These are phyloP conservation scores for Nematostella vectensis DNA, from an alignment of 92 coral and sea anemone genomes.

Conservation along the genomic window DNA sequence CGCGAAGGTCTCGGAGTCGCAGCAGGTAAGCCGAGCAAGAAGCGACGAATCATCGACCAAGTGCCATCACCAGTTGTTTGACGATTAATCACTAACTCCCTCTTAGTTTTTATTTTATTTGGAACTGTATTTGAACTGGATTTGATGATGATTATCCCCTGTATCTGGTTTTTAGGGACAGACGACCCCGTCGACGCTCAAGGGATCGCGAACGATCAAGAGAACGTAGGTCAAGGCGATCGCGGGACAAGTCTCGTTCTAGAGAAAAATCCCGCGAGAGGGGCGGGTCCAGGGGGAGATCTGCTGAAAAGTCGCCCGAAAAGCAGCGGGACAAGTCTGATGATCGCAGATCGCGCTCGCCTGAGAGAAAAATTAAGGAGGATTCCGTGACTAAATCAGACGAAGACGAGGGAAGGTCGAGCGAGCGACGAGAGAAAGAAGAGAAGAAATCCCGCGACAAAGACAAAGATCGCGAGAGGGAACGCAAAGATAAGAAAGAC, in stretches of 20 bases:
- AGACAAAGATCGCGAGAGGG: slow-evolving; percentile 22
- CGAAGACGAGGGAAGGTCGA: slow-evolving; percentile 17
- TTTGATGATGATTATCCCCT: too few relatives aligned
- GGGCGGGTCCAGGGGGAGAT: slow-evolving; percentile 44
- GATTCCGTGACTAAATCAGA: slow-evolving; percentile 11
- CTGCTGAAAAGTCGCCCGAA: slow-evolving; percentile 16
- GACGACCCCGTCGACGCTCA: slow-evolving; percentile 48
- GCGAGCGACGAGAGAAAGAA: slow-evolving; percentile 15
- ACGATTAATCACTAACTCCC: too few relatives aligned
- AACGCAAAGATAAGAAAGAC: slow-evolving; percentile 15
- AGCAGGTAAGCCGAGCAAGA: slow-evolving; percentile 5
- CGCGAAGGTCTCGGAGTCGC: slow-evolving; percentile 14
- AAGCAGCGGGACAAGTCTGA: slow-evolving; percentile 6
- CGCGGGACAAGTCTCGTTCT: slow-evolving; percentile 1
- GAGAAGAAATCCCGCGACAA: slow-evolving; percentile 18
- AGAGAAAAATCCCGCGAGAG: slow-evolving; percentile 33
- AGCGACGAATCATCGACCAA: background rate
- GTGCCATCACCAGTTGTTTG: too few relatives aligned
- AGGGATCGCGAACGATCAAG: slow-evolving; percentile 25
- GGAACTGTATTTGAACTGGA: too few relatives aligned
- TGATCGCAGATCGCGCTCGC: slow-evolving; percentile 43
- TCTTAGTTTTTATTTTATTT: too few relatives aligned
- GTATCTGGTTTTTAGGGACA: slow-evolving; percentile 34
- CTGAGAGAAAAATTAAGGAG: slow-evolving; percentile 33
- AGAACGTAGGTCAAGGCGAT: slow-evolving; percentile 10